Percentiles rank a stretch among this genome's conserved stretches.
These are phyloP conservation scores for Cheilosia scutellata DNA, from an alignment of 2,888 invertebrate genomes.

Conservation along the genomic window DNA sequence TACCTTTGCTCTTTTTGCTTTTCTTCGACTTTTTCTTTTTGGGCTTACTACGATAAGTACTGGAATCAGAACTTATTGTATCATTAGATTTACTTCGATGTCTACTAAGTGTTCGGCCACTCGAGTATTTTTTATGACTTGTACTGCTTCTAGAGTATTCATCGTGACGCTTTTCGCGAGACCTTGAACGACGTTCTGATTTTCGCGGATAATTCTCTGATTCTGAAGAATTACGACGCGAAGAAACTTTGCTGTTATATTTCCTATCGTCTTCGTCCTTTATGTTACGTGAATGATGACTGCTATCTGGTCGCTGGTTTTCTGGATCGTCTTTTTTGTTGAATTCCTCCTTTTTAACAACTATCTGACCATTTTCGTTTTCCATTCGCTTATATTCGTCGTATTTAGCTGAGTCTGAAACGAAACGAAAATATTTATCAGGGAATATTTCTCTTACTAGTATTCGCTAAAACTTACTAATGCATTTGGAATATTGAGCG, in stretches of 20 bases:
- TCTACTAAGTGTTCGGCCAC: not conserved
- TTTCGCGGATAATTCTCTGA: not conserved
- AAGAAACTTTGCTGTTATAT: conserved; percentile 16
- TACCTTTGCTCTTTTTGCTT: conserved; percentile 78
- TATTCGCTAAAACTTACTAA: conserved; percentile 88
- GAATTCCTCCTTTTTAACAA: conserved; percentile 64
- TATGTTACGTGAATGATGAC: not conserved
- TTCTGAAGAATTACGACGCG: conserved; percentile 20
- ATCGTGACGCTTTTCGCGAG: conserved; percentile 40
- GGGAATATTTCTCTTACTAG: not conserved
- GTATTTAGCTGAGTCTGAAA: conserved; percentile 88
- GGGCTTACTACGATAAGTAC: conserved; percentile 77
- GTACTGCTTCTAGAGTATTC: conserved; percentile 27
- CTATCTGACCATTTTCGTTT: conserved; percentile 81
- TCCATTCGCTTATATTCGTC: conserved; percentile 88
- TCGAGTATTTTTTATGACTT: conserved; percentile 50
- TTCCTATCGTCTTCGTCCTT: not conserved
- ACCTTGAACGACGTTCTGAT: conserved; percentile 31
- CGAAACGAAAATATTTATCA: conserved; percentile 78
- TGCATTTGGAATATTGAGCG: conserved; percentile 91
- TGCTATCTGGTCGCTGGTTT: conserved; percentile 2
- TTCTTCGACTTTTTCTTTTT: conserved; percentile 78
- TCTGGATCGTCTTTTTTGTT: conserved; percentile 4
- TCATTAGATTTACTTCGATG: conserved; percentile 33
- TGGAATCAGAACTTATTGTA: conserved; percentile 75